Evolutionary conservation across 2,888 invertebrate species (phyloP), one percentile per base, ranked within the genome.

Genomic region (Lepidonotus clava): DNA sequence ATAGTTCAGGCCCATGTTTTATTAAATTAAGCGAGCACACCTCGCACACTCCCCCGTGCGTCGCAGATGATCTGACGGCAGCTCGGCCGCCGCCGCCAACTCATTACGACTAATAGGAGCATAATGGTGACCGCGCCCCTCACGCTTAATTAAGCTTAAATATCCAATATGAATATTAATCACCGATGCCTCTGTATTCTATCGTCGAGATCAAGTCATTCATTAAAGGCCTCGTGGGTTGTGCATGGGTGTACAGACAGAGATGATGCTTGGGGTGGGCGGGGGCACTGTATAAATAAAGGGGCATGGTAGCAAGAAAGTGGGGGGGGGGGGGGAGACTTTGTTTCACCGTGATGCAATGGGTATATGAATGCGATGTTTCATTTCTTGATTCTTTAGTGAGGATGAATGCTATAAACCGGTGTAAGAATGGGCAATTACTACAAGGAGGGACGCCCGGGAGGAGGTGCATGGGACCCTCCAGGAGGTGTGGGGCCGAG

Each of bases 51-150:
- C 4, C 53, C 18, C 1, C 53, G 53, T 53, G 18, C 21, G 53
- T 4, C n/a, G 11, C 53, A 53, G n/a, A n/a, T n/a, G n/a, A n/a
- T n/a, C n/a, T 53, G 53, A 18, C n/a, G 53, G 18, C 53, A 53
- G 21, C n/a, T 11, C n/a, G n/a, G n/a, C 18, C 11, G 4, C n/a
- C 21, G 53, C 53, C 53, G n/a, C 53, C 18, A n/a, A 61, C 24
- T 71, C 71, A 71, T 71, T 71, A 71, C 18, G 4, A 38, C 71
- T 71, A 71, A 71, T 71, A 34, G 71, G 21, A 21, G 18, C 71
- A 71, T 32, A 34, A 66, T 21, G 14, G 71, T 18, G 14, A 38
- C 18, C 71, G n/a, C 8, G 14, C 71, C 36, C 36, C 36, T 34
- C 8, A 11, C 71, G 36, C 38, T 18, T 71, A 38, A 71, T 71